A percentile compares a stretch with the other conserved stretches of the same genome.
Conservation (phyloP, 1,140 invertebrate genomes). For the Neodiprion lecontei region DNA sequence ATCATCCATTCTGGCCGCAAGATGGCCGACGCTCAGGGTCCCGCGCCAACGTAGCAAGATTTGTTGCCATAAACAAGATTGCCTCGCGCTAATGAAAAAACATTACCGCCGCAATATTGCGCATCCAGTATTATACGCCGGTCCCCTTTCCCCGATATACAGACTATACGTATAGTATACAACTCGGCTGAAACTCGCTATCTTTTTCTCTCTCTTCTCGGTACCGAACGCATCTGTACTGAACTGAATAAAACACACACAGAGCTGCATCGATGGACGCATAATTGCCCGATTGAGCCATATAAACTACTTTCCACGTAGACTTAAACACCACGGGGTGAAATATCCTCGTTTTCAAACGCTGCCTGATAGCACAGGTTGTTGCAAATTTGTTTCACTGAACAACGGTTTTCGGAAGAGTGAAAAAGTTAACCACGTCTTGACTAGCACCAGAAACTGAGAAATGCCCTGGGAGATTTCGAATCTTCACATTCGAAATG, state of each 20-base stretch:
- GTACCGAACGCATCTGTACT: neutral
- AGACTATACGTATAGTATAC: neutral
- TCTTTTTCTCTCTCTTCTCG: neutral
- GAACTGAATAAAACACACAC: neutral
- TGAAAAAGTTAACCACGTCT: too few species aligned
- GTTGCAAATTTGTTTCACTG: too few species aligned
- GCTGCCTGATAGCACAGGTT: too few species aligned
- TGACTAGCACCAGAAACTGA: too few species aligned
- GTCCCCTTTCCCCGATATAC: neutral
- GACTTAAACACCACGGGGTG: too few species aligned
- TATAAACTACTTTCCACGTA: too few species aligned
- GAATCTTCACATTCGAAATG: too few species aligned
- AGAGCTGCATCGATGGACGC: neutral
- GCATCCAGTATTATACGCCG: conserved; percentile 14
- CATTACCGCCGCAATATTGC: conserved; percentile 53
- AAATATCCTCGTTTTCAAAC: too few species aligned
- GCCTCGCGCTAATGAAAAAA: conserved; percentile 54
- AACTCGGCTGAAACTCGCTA: neutral
- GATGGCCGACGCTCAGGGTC: conserved; percentile 27
- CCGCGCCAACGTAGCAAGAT: conserved; percentile 39
- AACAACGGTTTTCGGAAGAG: too few species aligned
- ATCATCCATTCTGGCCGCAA: conserved; percentile 34
- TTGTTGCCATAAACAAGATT: conserved; percentile 56
- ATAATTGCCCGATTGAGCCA: neutral
- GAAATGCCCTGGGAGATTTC: too few species aligned